Evolutionary conservation across 2,113 vertebrate genomes (phyloP), one percentile per base, ranked within the genome.

Genomic region (Scytalopus superciliaris): DNA sequence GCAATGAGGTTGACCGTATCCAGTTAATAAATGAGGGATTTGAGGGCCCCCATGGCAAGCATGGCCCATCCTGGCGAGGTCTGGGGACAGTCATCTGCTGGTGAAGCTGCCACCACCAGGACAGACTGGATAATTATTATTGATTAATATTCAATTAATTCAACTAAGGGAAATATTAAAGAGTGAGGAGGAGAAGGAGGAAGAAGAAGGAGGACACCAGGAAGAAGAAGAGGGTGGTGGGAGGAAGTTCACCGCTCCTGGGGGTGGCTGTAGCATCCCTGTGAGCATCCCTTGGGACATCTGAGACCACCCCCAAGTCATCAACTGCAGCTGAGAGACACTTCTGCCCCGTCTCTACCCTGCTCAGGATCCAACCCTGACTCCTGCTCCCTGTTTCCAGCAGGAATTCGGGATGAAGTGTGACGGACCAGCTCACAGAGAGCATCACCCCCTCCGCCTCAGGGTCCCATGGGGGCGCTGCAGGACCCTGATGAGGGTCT

Each of bases 41-140:
- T 25, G 18, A 18, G 78, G n/a, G 23, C n/a, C 4, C 17, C 10
- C 22, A 2, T 1, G 56, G 63, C 10, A 31, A 57, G 39, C 9
- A 24, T 1, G 0, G 0, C 2, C 7, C 4, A 1, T 50, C 53
- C 30, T 56, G 30, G 49, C 13, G 33, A 45, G 60, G n/a, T 52
- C 0, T 79, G 49, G n/a, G 60, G 66, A 37, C 25, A 30, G 35
- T 56, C 18, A 2, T 39, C 28, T 68, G 40, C 47, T 62, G 82
- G 31, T 62, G 77, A 42, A 44, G 15, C 3, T 14, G 59, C 40
- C 40, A 44, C 12, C 1, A 0, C 25, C 25, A 60, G 37, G 52
- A 63, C 19, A 49, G 19, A 4, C 27, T 1, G 4, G 37, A 23
- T 44, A 22, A 31, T 30, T 31, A 64, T 31, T 64, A 44, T 44